Evolutionary conservation across 2,797 vertebrate species (phyloP).

Genomic region (Melopsittacus undulatus): DNA sequence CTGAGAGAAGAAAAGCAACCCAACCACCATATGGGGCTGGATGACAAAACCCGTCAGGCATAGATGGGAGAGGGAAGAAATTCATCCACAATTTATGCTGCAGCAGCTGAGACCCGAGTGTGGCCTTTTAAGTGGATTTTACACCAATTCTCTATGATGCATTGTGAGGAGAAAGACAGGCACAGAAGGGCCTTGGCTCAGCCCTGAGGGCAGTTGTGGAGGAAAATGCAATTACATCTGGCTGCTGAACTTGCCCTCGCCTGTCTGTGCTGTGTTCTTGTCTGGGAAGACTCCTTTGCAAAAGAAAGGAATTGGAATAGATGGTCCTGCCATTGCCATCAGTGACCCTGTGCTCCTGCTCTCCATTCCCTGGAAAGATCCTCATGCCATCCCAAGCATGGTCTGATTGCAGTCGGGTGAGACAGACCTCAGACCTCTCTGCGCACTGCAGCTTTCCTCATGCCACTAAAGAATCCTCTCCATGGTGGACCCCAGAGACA

Average conservation of each 20-base stretch:
- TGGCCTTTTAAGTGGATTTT: conserved; percentile 67
- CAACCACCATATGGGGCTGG: conserved; percentile 37
- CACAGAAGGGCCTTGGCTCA: conserved; percentile 36
- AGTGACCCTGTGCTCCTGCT: neutral
- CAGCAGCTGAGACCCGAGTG: conserved; percentile 41
- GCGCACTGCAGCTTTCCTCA: accelerated
- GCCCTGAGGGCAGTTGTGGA: conserved; percentile 64
- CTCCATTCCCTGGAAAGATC: neutral
- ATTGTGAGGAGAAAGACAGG: conserved; percentile 41
- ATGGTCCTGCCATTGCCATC: neutral
- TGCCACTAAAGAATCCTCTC: neutral
- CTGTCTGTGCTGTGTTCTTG: conserved; percentile 56
- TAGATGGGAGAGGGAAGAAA: neutral
- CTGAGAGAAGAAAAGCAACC: conserved; percentile 14
- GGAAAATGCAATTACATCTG: conserved; percentile 79
- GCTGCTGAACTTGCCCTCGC: conserved; percentile 67
- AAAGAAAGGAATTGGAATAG: conserved; percentile 50
- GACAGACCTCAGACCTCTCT: neutral
- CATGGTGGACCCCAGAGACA: neutral
- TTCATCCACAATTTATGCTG: conserved; percentile 1
- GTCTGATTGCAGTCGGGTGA: neutral
- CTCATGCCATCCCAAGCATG: neutral
- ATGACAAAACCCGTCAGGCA: conserved; percentile 38
- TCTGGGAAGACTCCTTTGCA: conserved; percentile 43
- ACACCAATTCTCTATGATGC: conserved; percentile 58